phyloP scores from a whole-genome alignment of 2,888 invertebrate genomes.

The Thecophora atra region DNA sequence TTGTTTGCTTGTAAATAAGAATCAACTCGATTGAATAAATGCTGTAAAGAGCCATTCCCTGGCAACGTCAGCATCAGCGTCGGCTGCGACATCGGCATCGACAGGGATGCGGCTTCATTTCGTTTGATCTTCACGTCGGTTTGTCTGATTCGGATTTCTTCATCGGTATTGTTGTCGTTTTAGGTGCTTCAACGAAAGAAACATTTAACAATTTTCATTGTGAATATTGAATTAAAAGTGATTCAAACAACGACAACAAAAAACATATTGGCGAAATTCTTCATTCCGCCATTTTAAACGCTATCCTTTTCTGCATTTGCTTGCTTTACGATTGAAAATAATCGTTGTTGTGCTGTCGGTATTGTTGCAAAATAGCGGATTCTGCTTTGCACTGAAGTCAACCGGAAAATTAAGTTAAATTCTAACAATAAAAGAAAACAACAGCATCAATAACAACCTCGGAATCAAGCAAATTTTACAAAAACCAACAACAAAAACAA shows the following conservation, averaged over 20 bases:
- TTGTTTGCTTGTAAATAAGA: slow-evolving; percentile 6
- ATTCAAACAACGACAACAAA: neutral
- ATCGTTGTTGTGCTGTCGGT: slow-evolving; percentile 16
- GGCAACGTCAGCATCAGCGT: neutral
- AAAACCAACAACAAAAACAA: neutral
- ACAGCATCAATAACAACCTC: neutral
- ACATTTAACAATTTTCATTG: neutral
- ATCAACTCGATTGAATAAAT: neutral
- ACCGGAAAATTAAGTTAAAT: slow-evolving; percentile 55
- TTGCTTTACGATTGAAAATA: neutral
- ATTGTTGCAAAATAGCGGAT: slow-evolving; percentile 37
- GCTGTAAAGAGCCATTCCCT: neutral
- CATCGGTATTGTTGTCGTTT: neutral
- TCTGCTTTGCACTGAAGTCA: slow-evolving; percentile 50
- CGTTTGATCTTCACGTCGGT: slow-evolving; percentile 19
- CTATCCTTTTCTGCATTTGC: slow-evolving; percentile 3
- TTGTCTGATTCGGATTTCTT: neutral
- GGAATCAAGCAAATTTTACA: neutral
- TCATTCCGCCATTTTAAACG: slow-evolving; percentile 18
- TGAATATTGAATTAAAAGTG: neutral
- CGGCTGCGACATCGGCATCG: neutral
- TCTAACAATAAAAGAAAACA: slow-evolving; percentile 11
- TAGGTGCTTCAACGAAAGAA: slow-evolving; percentile 14
- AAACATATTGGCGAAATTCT: neutral
- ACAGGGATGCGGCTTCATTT: slow-evolving; percentile 4